A percentile compares a stretch with the other conserved stretches of the same genome.
phyloP scores from a whole-genome alignment of 1,140 invertebrate species.

The Linepithema humile region DNA sequence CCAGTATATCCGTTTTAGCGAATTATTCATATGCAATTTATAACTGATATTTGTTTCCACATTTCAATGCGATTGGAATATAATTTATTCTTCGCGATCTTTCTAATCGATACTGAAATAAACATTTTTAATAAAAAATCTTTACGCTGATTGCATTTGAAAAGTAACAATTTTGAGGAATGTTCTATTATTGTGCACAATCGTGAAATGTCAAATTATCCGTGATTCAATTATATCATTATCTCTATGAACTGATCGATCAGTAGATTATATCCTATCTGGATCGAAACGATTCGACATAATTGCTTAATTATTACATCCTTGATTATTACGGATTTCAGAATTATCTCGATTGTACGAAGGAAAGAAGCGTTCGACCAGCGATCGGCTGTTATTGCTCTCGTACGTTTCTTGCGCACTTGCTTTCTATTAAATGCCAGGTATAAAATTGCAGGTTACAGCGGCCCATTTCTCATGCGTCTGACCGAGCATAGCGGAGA shows the following conservation, averaged over 20 bases:
- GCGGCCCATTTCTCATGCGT: constrained; percentile 62
- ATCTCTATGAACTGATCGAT: background rate
- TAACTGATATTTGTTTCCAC: background rate
- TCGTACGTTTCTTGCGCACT: constrained; percentile 60
- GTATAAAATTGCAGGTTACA: constrained; percentile 71
- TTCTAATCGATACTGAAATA: background rate
- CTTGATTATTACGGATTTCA: background rate
- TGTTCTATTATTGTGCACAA: background rate
- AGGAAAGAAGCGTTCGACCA: constrained; percentile 25
- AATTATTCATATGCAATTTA: background rate
- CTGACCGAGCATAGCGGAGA: constrained; percentile 39
- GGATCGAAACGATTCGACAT: constrained; percentile 15
- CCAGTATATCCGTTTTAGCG: background rate
- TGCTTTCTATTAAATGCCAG: constrained; percentile 70
- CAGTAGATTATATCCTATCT: constrained; percentile 5
- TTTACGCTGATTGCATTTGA: background rate
- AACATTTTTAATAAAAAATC: background rate
- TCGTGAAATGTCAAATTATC: background rate
- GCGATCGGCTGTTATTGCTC: constrained; percentile 19
- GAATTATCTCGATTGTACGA: constrained; percentile 21
- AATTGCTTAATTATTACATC: constrained; percentile 47
- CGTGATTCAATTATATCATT: background rate
- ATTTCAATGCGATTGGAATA: background rate
- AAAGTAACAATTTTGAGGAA: background rate
- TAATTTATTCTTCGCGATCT: background rate